These are phyloP conservation scores for Muscicapa comitata DNA, from an alignment of 2,797 vertebrate species.

Conservation along the genomic window DNA sequence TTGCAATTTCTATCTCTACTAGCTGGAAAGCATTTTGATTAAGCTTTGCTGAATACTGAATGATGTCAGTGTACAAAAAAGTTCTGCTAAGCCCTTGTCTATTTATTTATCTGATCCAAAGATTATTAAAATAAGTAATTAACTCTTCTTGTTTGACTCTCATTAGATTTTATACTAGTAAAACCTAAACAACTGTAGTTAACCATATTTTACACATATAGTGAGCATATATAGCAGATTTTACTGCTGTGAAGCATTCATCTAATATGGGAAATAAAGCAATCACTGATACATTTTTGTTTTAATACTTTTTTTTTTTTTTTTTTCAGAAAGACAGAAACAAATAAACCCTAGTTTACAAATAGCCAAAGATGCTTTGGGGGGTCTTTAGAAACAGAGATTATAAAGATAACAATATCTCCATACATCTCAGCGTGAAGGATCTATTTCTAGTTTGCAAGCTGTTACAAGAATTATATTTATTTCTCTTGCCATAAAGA, in stretches of 20 bases:
- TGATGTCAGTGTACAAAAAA: neutral
- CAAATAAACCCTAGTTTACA: neutral
- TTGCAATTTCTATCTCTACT: neutral
- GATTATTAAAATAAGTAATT: neutral
- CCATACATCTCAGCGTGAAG: neutral
- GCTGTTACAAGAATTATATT: neutral
- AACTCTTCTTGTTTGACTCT: neutral
- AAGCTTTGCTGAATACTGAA: neutral
- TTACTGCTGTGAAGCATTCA: neutral
- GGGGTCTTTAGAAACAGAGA: neutral
- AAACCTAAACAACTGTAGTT: neutral
- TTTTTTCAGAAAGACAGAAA: neutral
- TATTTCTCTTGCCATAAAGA: neutral
- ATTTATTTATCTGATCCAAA: neutral
- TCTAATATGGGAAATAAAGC: neutral
- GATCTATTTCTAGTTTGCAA: neutral
- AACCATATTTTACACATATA: neutral
- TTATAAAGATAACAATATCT: neutral
- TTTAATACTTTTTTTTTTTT: neutral
- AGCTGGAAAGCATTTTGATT: neutral
- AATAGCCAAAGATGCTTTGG: neutral
- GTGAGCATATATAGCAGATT: neutral
- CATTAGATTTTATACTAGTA: neutral
- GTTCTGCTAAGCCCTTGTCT: neutral
- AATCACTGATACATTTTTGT: neutral